Conservation (phyloP, 2,113 vertebrate species). For the Pelecanus crispus region DNA sequence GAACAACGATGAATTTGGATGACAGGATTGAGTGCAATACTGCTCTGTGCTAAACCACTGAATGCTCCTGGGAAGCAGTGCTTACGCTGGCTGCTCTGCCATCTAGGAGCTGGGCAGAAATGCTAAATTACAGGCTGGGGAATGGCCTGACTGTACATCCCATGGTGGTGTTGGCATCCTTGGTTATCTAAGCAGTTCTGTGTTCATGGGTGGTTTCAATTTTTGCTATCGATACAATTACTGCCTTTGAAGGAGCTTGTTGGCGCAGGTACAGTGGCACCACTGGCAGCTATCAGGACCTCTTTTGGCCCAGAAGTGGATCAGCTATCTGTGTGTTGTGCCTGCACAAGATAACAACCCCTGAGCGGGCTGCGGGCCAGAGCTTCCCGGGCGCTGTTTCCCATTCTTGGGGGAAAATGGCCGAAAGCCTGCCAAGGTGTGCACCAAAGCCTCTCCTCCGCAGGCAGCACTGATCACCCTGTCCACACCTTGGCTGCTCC, state of each 20-base stretch:
- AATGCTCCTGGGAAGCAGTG: background rate
- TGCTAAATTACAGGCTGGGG: background rate
- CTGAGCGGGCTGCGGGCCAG: rapidly evolving
- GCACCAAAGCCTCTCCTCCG: background rate
- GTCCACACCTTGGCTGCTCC: background rate
- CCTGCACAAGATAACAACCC: background rate
- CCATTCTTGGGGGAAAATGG: background rate
- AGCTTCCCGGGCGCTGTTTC: background rate
- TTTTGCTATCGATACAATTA: background rate
- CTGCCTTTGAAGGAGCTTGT: background rate
- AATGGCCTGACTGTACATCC: background rate
- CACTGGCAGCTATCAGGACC: background rate
- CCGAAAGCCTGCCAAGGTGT: background rate
- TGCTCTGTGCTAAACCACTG: background rate
- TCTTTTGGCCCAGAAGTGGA: background rate
- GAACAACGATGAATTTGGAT: slow-evolving; percentile 24
- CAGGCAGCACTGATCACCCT: background rate
- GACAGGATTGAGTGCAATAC: background rate
- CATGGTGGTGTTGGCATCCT: background rate
- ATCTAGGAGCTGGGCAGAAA: background rate
- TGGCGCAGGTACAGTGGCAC: background rate
- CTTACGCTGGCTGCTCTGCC: background rate
- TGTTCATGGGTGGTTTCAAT: background rate
- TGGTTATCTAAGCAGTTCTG: background rate
- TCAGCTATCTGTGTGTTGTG: background rate